Conservation (phyloP, 2,888 invertebrate species). For the Bruchidius siliquastri region DNA sequence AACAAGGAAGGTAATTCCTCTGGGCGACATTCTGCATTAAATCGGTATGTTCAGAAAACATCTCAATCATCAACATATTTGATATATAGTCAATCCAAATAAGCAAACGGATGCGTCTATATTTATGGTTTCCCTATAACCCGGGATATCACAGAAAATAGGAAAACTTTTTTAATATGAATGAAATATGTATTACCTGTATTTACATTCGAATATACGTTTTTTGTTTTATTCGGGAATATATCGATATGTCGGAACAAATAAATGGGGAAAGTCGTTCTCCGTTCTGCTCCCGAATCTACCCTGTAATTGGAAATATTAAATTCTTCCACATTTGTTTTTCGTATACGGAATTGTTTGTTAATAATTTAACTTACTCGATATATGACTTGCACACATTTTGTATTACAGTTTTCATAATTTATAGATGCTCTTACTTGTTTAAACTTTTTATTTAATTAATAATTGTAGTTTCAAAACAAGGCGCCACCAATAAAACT, state of each 20-base stretch:
- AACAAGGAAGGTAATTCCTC: conserved; percentile 18
- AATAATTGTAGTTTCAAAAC: no score
- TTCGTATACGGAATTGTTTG: no score
- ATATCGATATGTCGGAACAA: neutral
- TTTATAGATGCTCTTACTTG: no score
- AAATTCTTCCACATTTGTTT: no score
- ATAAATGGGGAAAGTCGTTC: neutral
- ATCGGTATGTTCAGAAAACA: conserved; percentile 27
- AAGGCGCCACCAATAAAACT: no score
- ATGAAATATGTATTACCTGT: conserved; percentile 16
- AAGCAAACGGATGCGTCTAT: conserved; percentile 8
- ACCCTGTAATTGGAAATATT: no score
- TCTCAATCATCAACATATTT: conserved; percentile 26
- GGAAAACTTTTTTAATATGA: conserved; percentile 21
- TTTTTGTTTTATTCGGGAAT: neutral
- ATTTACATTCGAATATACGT: conserved; percentile 4
- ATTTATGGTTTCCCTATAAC: conserved; percentile 20
- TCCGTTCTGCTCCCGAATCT: neutral
- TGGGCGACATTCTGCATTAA: conserved; percentile 30
- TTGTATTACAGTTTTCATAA: no score
- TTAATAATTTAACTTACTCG: no score
- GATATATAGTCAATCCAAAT: conserved; percentile 13
- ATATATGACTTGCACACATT: no score
- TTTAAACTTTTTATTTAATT: no score
- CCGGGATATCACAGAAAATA: conserved; percentile 14